Evolutionary conservation across 2,888 invertebrate genomes (phyloP), one percentile per base, ranked within the genome.

Genomic region (Oligia strigilis): DNA sequence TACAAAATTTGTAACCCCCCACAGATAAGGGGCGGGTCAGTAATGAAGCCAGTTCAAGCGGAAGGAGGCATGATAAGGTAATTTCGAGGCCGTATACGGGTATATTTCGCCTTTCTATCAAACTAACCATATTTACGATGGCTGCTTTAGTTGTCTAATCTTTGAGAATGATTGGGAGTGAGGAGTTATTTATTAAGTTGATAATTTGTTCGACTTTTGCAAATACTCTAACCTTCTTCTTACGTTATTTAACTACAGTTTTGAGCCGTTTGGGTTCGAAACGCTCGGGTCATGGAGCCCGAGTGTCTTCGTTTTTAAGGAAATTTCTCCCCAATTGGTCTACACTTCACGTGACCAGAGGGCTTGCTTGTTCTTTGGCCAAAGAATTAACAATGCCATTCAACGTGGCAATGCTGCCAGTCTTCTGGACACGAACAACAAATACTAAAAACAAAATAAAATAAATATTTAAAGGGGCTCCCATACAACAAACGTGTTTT

Each of bases 11-110:
- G 90, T 90, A 89, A 84, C 87, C 87, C 84, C 79, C 84, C 81
- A 75, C 82, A 87, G 93, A 94, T 93, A 93, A 93, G 90, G 82
- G 83, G 72, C 77, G 89, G 92, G 92, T 90, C 91, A 91, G 92
- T 91, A 91, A 93, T 93, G 93, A 93, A 93, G 91, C 80, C 92
- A 91, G 92, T 89, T 92, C 93, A 89, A 88, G 91, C 90, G 94
- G 92, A 94, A 94, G 87, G 89, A 77, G 77, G 78, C 55, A 86
- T 83, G 94, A 94, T 94, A 94, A 94, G 86, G 90, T 91, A 88
- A 90, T 90, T 90, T 87, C 66, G 75, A 84, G 66, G 67, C 78
- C 73, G 72, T 86, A 84, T 81, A 85, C 79, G 85, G 80, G 80
- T 77, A 78, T 83, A 87, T 87, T 86, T 90, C 83, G 75, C 78